Base-by-base conservation (phyloP, 2,888 invertebrate species). In the Scaptomyza flava region DNA sequence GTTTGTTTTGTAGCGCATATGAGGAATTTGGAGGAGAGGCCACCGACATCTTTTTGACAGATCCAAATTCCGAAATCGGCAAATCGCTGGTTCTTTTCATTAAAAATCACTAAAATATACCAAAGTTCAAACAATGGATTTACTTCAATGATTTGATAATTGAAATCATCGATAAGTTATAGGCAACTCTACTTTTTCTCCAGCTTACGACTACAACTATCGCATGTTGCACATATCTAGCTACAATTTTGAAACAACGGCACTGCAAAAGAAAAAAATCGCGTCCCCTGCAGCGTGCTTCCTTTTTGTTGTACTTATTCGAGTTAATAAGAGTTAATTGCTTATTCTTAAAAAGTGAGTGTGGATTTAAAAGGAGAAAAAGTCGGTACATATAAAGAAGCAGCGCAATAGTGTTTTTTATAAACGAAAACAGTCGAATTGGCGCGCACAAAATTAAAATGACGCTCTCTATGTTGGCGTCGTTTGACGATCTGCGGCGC, bases 401-500 rank as follows among this genome's bases (percentile, higher is more conserved):
- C 8, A 11, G n/a, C 33, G n/a, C 14, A 34, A 6, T 20, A 14
- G 17, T 23, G 9, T 12, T 14, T n/a, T 7, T 36, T 27, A 2
- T 14, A 51, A 14, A 27, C 20, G 12, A 23, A 27, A 14, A 23
- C 12, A 46, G 30, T 50, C 47, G 30, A 69, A 56, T 74, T 74
- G 74, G 74, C 74, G 73, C 72, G 53, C 52, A 67, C 14, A 33
- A n/a, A 59, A 50, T 12, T n/a, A 72, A 81, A 78, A 90, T 90
- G 91, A 77, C 92, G 60, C 92, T 95, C 54, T 95, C 95, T 3
- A 91, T 95, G 62, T 93, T 95, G 70, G 95, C 95, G 17, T 94
- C 94, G 82, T 95, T 95, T 90, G 96, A 96, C 90, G 96, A 96
- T 91, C 92, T 96, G 78, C 94, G 95, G 88, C 94, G 95, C 72